Evolutionary conservation across 2,888 invertebrate genomes (phyloP).

Genomic region (Synergus umbraculus): DNA sequence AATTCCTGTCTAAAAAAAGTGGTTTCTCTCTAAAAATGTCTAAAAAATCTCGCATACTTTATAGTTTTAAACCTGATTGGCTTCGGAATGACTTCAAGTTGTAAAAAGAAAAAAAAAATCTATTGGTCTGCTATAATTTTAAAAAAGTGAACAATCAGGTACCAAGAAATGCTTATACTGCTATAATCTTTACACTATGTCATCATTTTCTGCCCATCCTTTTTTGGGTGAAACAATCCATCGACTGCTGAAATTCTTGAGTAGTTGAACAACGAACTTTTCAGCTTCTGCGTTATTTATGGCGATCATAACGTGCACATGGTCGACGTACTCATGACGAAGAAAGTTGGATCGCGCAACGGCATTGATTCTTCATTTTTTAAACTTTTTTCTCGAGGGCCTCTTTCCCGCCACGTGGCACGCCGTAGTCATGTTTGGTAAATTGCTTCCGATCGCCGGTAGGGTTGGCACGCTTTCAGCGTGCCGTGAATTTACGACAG

Average conservation of each 20-base stretch:
- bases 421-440: constrained; percentile 59
- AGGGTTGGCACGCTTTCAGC: constrained; percentile 59
- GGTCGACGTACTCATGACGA: neutral
- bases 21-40: too few species aligned
- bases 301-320: neutral
- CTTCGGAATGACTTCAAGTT: too few species aligned
- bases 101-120: too few species aligned
- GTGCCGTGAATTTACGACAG: constrained; percentile 64
- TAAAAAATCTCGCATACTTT: too few species aligned
- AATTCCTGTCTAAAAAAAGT: too few species aligned
- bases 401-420: constrained; percentile 63
- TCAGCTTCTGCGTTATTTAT: neutral
- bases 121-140: too few species aligned
- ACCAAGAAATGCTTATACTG: too few species aligned
- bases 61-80: too few species aligned
- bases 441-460: constrained; percentile 69
- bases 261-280: neutral
- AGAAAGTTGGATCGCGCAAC: constrained; percentile 2
- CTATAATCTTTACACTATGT: too few species aligned
- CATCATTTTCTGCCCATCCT: neutral
- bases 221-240: neutral
- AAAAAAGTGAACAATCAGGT: too few species aligned
- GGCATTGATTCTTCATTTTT: constrained; percentile 2
- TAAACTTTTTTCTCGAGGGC: constrained; percentile 27
- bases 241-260: neutral